Evolutionary conservation across 2,888 invertebrate genomes (phyloP).

Genomic region (Ganaspis brasiliensis): DNA sequence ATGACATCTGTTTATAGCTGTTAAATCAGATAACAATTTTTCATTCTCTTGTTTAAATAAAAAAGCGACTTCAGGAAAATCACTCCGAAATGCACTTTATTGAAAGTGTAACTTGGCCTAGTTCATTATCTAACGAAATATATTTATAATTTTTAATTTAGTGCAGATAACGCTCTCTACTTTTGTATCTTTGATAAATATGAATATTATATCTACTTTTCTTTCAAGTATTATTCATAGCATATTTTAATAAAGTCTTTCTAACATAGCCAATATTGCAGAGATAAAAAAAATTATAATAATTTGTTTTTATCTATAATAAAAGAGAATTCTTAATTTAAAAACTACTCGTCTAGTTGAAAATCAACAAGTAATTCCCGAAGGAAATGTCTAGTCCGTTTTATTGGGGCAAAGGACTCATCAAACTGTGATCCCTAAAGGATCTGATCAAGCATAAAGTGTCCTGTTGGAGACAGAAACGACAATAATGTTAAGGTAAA

Average conservation of each 20-base stretch:
- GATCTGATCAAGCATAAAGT: neutral
- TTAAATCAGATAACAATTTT: conserved; percentile 32
- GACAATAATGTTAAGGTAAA: neutral
- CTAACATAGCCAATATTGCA: neutral
- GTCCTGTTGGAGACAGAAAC: neutral
- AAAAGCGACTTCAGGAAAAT: conserved; percentile 3
- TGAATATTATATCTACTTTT: conserved; percentile 5
- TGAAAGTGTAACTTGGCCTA: conserved; percentile 16
- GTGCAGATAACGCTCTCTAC: conserved; percentile 6
- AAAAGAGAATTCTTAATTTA: too few species aligned
- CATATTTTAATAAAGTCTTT: neutral
- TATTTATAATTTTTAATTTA: conserved; percentile 14
- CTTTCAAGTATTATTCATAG: neutral
- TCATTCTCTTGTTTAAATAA: conserved; percentile 25
- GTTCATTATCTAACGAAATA: conserved; percentile 9
- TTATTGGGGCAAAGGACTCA: neutral
- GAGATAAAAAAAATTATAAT: neutral
- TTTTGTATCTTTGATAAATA: conserved; percentile 12
- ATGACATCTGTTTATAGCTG: conserved; percentile 2
- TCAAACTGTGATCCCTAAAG: neutral
- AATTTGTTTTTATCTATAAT: neutral
- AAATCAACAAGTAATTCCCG: neutral
- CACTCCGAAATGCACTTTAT: conserved; percentile 21
- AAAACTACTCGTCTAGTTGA: too few species aligned
- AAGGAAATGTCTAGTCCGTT: neutral